These are phyloP conservation scores for Alloscopus bannaensis DNA, from an alignment of 2,888 invertebrate species.

Conservation along the genomic window DNA sequence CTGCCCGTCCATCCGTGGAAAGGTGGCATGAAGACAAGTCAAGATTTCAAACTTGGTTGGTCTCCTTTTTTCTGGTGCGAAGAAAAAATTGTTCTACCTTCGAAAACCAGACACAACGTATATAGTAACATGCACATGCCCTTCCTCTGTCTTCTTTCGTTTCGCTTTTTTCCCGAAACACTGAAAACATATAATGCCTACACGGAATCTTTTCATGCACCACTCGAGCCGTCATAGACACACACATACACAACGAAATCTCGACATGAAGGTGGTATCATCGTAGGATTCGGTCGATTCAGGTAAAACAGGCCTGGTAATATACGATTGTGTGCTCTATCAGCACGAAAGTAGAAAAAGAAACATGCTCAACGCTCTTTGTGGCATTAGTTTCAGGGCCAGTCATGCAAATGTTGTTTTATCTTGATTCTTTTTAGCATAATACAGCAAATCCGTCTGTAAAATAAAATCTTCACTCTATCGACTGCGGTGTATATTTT, in stretches of 20 bases:
- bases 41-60: constrained; percentile 44
- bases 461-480: constrained; percentile 4
- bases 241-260: too few species aligned
- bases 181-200: not conserved
- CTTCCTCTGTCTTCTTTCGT: too few species aligned
- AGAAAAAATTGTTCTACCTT: too few species aligned
- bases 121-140: too few species aligned
- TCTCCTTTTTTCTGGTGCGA: too few species aligned
- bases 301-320: constrained; percentile 8
- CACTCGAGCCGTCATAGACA: too few species aligned
- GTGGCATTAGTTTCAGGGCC: constrained; percentile 49
- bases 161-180: too few species aligned
- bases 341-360: constrained; percentile 1
- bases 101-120: too few species aligned
- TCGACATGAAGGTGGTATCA: constrained; percentile 13
- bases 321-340: too few species aligned
- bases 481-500: too few species aligned
- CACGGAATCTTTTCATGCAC: too few species aligned
- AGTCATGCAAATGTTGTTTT: constrained; percentile 44
- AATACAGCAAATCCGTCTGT: constrained; percentile 11
- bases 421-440: constrained; percentile 41
- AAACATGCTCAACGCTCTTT: constrained; percentile 22
- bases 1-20: constrained; percentile 64
- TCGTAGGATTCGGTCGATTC: too few species aligned
- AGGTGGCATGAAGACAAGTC: constrained; percentile 61